Evolutionary conservation across 2,888 invertebrate genomes (phyloP), one percentile per base, ranked within the genome.

Genomic region (Salticus scenicus): DNA sequence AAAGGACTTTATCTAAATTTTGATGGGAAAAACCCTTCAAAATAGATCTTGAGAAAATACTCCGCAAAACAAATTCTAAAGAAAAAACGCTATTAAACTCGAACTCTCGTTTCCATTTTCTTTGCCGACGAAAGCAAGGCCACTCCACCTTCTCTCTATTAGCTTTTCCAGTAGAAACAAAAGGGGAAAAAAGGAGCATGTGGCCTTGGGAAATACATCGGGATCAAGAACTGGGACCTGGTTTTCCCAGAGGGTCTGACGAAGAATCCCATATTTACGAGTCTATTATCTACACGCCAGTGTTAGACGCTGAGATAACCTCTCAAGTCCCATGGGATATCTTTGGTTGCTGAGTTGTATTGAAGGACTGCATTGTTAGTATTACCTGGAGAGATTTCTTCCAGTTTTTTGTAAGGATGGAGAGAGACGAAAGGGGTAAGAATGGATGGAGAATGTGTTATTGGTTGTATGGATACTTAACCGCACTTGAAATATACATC

Each of bases 241-340:
- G 14, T 14, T 8, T 63, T 72, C 75, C 82, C 82, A 28, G 71
- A 37, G 75, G 82, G 57, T 47, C 64, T 31, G 14, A 41, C 51
- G 31, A 28, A 63, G 77, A 84, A 84, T 77, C 83, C 83, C 83
- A 84, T 84, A 84, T 84, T 84, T 84, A 84, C 83, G 83, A 84
- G 83, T 77, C 83, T 84, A 84, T 84, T 84, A 84, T 84, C 83
- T 84, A 57, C 77, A 66, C 73, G 67, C 41, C 67, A 69, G 67
- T 77, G 83, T 77, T 76, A 76, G 83, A 57, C 66, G 73, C 69
- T 30, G 64, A 76, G 82, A 83, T 76, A 75, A 76, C 70, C 42
- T 66, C 30, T 2, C 27, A 30, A 74, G 30, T 66, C 77, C 69
- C 77, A 8, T 47, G 42, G 83, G 77, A 14, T 31, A 67, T 27